Base-by-base conservation (phyloP, 2,797 vertebrate genomes). In the Tauraco hartlaubi region DNA sequence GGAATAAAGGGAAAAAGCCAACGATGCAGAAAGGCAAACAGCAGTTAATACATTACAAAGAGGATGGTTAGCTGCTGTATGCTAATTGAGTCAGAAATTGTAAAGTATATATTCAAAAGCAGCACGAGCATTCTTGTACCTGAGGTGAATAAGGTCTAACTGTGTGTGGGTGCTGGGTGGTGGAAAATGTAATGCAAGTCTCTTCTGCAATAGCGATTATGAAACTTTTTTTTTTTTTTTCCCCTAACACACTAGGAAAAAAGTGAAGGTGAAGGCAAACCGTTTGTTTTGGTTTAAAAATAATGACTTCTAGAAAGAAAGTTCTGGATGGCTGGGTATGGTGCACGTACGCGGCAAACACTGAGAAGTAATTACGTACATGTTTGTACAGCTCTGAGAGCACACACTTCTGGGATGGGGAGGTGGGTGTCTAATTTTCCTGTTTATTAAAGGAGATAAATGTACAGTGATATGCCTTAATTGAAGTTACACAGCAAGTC, bases 41-140 rank as follows among this genome's bases (percentile, higher is more conserved):
- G 55, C 49, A 0, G 0, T 81, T 90, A 84, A 55, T 79, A 35
- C 39, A 52, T 75, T 84, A 68, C 69, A 90, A 73, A 94, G 85
- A 46, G 55, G 92, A 72, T 33, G 4, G 74, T 96, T 78, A 91
- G 79, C 79, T 94, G 62, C 76, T 86, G 13, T 67, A n/a, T 88
- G 55, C 59, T 92, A 91, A 85, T 41, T 73, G 56, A 88, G 59
- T 46, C 52, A 46, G 89, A 62, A 92, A 66, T 63, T 72, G 48
- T 29, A 56, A 87, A 63, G 48, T 80, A 37, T 26, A 9, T n/a
- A 58, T 69, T 80, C 44, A 74, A 87, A 95, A 68, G 66, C 49
- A 85, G 76, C 66, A 72, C 0, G 4, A 5, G 20, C 68, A 69
- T 81, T 92, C 81, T 85, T 88, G 69, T 76, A 75, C 51, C 68